phyloP scores from a whole-genome alignment of 2,888 invertebrate species.

The Cotesia congregata region DNA sequence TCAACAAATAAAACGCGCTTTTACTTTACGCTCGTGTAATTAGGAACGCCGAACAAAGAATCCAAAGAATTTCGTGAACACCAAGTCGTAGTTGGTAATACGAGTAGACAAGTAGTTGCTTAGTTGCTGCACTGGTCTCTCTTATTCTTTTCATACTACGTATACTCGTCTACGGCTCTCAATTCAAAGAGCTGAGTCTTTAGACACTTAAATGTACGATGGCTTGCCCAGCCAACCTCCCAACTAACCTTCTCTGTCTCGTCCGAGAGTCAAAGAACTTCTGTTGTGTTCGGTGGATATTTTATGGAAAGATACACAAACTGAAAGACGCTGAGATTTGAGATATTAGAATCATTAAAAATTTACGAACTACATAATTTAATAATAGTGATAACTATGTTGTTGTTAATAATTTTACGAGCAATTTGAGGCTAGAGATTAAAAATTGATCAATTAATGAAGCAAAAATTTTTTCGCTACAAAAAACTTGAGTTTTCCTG shows the following conservation, averaged over 20 bases:
- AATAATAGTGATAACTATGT: no score
- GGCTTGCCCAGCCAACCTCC: not conserved
- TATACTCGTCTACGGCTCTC: not conserved
- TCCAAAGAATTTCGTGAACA: conserved; percentile 35
- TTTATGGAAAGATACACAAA: not conserved
- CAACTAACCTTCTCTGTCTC: not conserved
- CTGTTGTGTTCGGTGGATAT: not conserved
- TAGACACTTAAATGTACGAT: conserved; percentile 4
- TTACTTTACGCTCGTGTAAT: conserved; percentile 46
- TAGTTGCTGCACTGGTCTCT: not conserved
- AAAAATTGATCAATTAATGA: no score
- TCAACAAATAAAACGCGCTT: conserved; percentile 40
- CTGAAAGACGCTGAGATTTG: no score
- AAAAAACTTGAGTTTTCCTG: no score
- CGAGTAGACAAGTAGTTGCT: not conserved
- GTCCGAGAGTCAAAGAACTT: not conserved
- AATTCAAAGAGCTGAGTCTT: not conserved
- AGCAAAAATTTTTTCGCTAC: no score
- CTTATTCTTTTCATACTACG: not conserved
- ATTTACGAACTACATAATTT: no score
- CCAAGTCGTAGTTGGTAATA: conserved; percentile 13
- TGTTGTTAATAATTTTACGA: no score
- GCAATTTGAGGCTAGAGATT: no score
- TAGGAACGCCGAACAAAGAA: conserved; percentile 42
- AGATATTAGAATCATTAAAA: no score